phyloP scores from a whole-genome alignment of 2,113 vertebrate species.

The Stercorarius parasiticus region DNA sequence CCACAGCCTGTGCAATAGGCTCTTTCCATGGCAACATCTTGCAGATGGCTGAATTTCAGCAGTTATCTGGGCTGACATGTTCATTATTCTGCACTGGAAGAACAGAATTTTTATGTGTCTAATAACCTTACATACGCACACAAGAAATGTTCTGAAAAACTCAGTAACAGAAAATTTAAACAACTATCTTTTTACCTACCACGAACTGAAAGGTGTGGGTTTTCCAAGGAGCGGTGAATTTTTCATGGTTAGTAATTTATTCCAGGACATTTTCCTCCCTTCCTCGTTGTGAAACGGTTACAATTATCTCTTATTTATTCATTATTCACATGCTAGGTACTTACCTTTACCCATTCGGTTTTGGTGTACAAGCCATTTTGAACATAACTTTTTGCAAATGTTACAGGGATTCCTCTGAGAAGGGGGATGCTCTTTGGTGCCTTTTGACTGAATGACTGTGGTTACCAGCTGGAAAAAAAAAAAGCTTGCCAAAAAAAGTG shows the following conservation, averaged over 20 bases:
- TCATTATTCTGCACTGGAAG: neutral
- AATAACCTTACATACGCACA: neutral
- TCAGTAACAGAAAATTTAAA: neutral
- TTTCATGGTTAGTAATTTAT: neutral
- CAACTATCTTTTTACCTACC: neutral
- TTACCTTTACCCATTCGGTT: neutral
- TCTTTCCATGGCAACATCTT: neutral
- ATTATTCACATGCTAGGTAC: neutral
- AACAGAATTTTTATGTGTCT: neutral
- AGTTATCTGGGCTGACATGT: neutral
- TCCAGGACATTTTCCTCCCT: neutral
- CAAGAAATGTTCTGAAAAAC: neutral
- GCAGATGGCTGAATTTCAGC: constrained; percentile 18
- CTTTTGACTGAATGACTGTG: neutral
- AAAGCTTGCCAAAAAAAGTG: neutral
- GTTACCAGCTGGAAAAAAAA: neutral
- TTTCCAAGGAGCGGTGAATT: neutral
- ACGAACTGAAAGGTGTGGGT: neutral
- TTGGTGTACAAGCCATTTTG: neutral
- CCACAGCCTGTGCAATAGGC: neutral
- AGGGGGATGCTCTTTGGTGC: neutral
- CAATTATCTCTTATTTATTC: neutral
- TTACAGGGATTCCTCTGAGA: neutral
- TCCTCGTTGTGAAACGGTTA: neutral
- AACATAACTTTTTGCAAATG: neutral